Evolutionary conservation across 2,113 vertebrate genomes (phyloP).

Genomic region (Sisor rabdophorus): DNA sequence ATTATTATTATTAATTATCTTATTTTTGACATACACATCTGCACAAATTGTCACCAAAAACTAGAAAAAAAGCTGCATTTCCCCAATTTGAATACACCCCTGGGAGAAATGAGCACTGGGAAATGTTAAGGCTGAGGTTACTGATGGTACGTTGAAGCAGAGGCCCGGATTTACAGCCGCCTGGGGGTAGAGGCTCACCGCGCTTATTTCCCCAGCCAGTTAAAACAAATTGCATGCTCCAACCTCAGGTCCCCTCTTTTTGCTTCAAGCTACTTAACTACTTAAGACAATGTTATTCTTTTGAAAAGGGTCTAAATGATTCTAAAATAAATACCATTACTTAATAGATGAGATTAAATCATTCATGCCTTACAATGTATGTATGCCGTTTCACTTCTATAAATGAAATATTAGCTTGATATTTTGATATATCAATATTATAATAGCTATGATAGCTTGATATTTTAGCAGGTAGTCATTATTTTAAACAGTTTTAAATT

Average conservation of each 20-base stretch:
- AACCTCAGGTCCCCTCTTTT: constrained; percentile 57
- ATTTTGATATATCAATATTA: too few species aligned
- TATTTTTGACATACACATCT: too few species aligned
- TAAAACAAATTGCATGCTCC: constrained; percentile 73
- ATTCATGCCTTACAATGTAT: not conserved
- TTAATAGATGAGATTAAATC: constrained; percentile 52
- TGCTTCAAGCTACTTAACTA: constrained; percentile 48
- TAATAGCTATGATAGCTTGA: not conserved
- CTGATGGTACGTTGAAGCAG: constrained; percentile 56
- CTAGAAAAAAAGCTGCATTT: constrained; percentile 60
- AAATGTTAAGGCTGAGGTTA: constrained; percentile 55
- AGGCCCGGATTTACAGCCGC: constrained; percentile 67
- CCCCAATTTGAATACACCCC: constrained; percentile 63
- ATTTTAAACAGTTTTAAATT: not conserved
- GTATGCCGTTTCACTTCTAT: not conserved
- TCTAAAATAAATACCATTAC: constrained; percentile 65
- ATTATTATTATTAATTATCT: too few species aligned
- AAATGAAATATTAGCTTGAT: not conserved
- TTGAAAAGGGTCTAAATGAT: constrained; percentile 54
- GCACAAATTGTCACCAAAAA: constrained; percentile 49
- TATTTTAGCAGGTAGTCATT: not conserved
- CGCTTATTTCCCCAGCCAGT: constrained; percentile 72
- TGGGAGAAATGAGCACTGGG: constrained; percentile 56
- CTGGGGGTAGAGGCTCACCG: constrained; percentile 59
- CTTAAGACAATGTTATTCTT: constrained; percentile 60